Percentiles rank a stretch among this genome's conserved stretches.
These are phyloP conservation scores for Enteromius anoplus DNA, from an alignment of 2,797 vertebrate species.

Conservation along the genomic window DNA sequence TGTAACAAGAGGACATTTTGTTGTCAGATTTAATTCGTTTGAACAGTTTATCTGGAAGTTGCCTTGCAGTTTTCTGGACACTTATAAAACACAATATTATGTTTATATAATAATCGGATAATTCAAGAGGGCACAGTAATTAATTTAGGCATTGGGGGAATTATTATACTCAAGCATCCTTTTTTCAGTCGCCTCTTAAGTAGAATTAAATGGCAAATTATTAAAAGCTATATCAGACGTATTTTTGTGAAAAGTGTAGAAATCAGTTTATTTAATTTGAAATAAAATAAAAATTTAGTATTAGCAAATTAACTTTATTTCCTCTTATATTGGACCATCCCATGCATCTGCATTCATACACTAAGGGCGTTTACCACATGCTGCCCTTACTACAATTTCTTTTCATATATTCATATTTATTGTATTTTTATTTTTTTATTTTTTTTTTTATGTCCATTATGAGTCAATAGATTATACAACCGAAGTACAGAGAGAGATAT, in stretches of 20 bases:
- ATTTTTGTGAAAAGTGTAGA: background rate
- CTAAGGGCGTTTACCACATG: background rate
- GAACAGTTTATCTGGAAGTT: background rate
- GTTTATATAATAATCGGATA: background rate
- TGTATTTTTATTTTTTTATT: background rate
- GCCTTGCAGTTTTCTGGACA: background rate
- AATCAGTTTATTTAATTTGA: background rate
- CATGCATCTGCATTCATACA: background rate
- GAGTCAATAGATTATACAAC: background rate
- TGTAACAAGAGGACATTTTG: background rate
- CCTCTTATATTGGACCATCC: background rate
- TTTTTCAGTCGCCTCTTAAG: background rate
- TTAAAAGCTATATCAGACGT: background rate
- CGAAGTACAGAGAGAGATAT: background rate
- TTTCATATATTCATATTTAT: background rate
- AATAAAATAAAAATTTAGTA: background rate
- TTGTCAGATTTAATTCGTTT: background rate
- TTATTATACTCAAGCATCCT: background rate
- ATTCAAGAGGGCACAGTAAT: background rate
- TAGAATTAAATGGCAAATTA: background rate
- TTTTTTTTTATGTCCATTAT: background rate
- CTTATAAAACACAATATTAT: background rate
- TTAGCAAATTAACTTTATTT: background rate
- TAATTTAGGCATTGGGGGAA: background rate
- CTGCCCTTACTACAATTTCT: background rate